Base-by-base conservation (phyloP, 2,797 vertebrate genomes). In the Sparidentex hasta region DNA sequence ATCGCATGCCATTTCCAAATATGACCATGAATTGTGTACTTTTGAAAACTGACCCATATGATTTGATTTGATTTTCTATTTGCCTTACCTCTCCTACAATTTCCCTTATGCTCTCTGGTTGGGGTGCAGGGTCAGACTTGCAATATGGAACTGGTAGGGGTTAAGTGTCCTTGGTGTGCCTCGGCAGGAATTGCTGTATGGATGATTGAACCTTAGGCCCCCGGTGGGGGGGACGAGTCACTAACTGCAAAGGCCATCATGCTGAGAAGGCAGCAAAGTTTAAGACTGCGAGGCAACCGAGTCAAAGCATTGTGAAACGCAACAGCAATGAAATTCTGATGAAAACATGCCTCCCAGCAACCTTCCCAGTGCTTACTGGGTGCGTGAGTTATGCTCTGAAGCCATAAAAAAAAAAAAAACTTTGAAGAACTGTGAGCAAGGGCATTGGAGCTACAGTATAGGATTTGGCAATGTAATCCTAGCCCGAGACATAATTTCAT, bases 91-190 rank as follows among this genome's bases (percentile, higher is more conserved):
- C 20, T 21, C 14, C 38, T 41, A 20, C 20, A 52, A 2, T 61
- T 62, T 23, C 56, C 38, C 69, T 55, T 41, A 48, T 68, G 44
- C 66, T 64, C 51, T 62, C 23, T 67, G 47, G 43, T 33, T 43
- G 27, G 46, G 51, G 38, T 51, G 51, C 48, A 77, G 68, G 82
- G 72, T 67, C 76, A 84, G 65, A 20, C 29, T 56, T 72, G 83
- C 80, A 61, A 76, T 85, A 65, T 84, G 56, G 17, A 72, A 54
- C 50, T 61, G 43, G 63, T 66, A 81, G 71, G 78, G 85, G 84
- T 88, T 89, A 91, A 85, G 75, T 70, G 67, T 83, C 86, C 83
- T 82, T 81, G 75, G 75, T 81, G 78, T 91, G 87, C 90, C 76
- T 78, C 84, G 63, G 74, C 69, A 65, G 74, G 23, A 84, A 72